Conservation (phyloP, 2,113 vertebrate genomes). For the Spilogale gracilis region DNA sequence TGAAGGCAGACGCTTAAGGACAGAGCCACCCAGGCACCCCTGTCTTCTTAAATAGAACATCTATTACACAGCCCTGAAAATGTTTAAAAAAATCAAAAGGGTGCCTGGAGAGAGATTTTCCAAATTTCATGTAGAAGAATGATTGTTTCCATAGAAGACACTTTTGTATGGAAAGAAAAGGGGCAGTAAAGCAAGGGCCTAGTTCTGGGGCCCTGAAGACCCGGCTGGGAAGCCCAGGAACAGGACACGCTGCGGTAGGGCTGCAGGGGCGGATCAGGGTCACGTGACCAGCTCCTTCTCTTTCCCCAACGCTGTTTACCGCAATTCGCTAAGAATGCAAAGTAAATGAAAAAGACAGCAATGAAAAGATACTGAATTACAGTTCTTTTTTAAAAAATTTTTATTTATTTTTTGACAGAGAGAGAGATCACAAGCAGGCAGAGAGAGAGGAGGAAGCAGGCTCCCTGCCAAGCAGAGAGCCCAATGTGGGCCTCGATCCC, state of each 20-base stretch:
- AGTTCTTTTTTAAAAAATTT: neutral
- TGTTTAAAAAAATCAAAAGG: neutral
- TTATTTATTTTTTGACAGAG: no score
- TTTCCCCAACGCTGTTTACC: neutral
- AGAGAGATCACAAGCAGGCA: no score
- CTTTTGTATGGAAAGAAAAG: neutral
- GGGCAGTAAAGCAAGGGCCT: rapidly evolving
- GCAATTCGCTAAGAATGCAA: neutral
- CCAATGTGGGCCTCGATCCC: no score
- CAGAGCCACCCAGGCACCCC: no score
- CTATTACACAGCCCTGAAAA: neutral
- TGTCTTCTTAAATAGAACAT: neutral
- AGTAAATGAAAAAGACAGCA: neutral
- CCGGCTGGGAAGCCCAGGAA: neutral
- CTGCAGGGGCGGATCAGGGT: no score
- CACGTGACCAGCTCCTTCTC: neutral
- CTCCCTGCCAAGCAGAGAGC: no score
- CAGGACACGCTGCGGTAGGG: neutral
- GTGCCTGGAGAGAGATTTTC: neutral
- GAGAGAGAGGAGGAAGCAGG: no score
- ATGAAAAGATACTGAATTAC: neutral
- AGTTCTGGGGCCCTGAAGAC: neutral
- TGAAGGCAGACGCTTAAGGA: no score
- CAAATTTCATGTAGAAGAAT: neutral
- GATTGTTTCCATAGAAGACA: neutral